Conservation (phyloP, 2,888 invertebrate species). For the Mallateleia sp. region DNA sequence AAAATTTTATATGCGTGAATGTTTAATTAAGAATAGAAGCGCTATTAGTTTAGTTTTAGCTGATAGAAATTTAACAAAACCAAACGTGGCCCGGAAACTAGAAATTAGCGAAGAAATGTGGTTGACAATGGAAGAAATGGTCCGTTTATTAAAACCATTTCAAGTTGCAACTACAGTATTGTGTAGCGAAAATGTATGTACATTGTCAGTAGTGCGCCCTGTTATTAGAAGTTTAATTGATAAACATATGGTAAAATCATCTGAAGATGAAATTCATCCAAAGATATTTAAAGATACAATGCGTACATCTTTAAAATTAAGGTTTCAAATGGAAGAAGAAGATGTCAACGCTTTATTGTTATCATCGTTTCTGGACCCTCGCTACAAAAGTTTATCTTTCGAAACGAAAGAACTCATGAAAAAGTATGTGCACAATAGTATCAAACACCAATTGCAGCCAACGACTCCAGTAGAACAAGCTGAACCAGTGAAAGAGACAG, state of each 20-base stretch:
- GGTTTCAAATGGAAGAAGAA: slow-evolving; percentile 34
- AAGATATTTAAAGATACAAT: slow-evolving; percentile 23
- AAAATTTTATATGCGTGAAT: slow-evolving; percentile 20
- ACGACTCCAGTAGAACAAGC: background rate
- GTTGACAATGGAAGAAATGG: slow-evolving; percentile 8
- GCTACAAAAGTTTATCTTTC: slow-evolving; percentile 24
- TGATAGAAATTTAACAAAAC: slow-evolving; percentile 21
- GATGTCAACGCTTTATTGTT: background rate
- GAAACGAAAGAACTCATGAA: background rate
- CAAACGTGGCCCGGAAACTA: slow-evolving; percentile 12
- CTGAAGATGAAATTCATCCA: background rate
- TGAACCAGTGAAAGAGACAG: slow-evolving; percentile 4
- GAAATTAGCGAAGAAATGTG: slow-evolving; percentile 24
- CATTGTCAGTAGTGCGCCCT: slow-evolving; percentile 25
- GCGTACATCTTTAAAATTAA: slow-evolving; percentile 6
- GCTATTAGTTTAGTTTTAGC: too few relatives aligned
- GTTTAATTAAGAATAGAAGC: slow-evolving; percentile 11
- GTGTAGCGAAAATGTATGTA: slow-evolving; percentile 16
- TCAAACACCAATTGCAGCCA: slow-evolving; percentile 25
- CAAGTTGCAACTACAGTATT: slow-evolving; percentile 34
- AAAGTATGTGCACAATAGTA: background rate
- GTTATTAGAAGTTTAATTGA: slow-evolving; percentile 18
- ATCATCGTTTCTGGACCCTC: slow-evolving; percentile 27
- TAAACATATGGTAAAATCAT: slow-evolving; percentile 19
- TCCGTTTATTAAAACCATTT: slow-evolving; percentile 36